Evolutionary conservation across 2,888 invertebrate species (phyloP).

Genomic region (Cantharis nigra): DNA sequence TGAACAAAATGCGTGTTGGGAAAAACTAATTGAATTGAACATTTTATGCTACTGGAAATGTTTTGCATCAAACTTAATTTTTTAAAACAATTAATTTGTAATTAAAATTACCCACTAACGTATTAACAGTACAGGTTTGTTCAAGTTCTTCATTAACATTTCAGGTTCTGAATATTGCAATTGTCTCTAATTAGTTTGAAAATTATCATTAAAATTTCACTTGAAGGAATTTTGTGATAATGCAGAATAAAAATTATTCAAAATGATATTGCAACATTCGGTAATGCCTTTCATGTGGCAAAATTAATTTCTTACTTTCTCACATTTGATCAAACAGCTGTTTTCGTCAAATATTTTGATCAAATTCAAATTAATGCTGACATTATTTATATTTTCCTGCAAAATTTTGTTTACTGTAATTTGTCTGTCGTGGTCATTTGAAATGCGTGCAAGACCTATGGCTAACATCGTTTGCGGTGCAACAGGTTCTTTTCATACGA

Average conservation of each 20-base stretch:
- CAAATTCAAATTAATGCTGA: no score
- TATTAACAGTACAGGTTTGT: not conserved
- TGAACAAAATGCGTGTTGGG: not conserved
- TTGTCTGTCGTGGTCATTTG: no score
- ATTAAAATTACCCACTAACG: not conserved
- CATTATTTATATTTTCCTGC: no score
- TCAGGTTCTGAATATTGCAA: not conserved
- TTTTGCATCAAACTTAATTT: not conserved
- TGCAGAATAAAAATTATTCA: not conserved
- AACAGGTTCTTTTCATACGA: not conserved
- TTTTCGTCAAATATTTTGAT: no score
- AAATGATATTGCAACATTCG: not conserved
- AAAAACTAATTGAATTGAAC: not conserved
- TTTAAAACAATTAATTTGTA: not conserved
- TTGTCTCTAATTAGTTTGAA: not conserved
- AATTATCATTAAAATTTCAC: not conserved
- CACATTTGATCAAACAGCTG: no score
- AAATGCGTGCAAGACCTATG: not conserved
- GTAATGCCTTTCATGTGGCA: not conserved
- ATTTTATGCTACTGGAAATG: not conserved
- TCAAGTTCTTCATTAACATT: not conserved
- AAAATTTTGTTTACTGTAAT: no score
- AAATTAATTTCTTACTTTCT: not conserved
- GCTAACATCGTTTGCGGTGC: not conserved
- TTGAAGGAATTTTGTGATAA: not conserved